Percentiles rank a stretch among this genome's conserved stretches.
phyloP scores from a whole-genome alignment of 1,140 invertebrate species.

The Scaptomyza pallida region DNA sequence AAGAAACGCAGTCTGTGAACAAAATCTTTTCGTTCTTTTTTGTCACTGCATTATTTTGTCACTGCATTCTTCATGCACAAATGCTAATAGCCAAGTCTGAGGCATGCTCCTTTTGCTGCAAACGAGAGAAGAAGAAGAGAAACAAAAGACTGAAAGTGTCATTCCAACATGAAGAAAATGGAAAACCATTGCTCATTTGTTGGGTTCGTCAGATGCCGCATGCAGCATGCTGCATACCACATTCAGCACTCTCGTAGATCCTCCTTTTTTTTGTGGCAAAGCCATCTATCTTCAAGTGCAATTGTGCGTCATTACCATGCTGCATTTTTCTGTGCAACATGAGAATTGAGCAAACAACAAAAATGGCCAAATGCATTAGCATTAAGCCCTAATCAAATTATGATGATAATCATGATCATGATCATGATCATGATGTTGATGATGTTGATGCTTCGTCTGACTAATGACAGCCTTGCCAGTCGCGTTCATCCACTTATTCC shows the following conservation, averaged over 20 bases:
- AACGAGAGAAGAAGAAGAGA: background rate
- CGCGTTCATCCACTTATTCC: constrained; percentile 48
- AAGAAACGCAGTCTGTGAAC: no score
- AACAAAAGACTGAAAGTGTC: constrained; percentile 5
- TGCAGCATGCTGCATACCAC: background rate
- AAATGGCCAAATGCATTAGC: constrained; percentile 47
- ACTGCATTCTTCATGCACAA: no score
- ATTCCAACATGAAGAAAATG: background rate
- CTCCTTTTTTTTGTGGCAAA: constrained; percentile 10
- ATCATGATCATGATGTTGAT: constrained; percentile 4
- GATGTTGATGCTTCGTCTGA: constrained; percentile 15
- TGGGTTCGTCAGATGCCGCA: background rate
- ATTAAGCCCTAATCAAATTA: constrained; percentile 41
- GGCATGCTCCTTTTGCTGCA: background rate
- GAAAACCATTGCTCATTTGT: background rate
- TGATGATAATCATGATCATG: constrained; percentile 11
- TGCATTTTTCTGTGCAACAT: constrained; percentile 18
- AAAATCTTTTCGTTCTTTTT: no score
- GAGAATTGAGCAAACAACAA: constrained; percentile 68
- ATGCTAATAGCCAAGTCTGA: no score
- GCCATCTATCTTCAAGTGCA: constrained; percentile 1
- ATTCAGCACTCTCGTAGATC: no score
- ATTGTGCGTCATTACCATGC: constrained; percentile 67
- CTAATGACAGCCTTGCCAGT: constrained; percentile 43
- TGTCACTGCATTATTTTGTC: no score